Conservation (phyloP, 2,888 invertebrate species). For the Zaprionus obscuricornis region DNA sequence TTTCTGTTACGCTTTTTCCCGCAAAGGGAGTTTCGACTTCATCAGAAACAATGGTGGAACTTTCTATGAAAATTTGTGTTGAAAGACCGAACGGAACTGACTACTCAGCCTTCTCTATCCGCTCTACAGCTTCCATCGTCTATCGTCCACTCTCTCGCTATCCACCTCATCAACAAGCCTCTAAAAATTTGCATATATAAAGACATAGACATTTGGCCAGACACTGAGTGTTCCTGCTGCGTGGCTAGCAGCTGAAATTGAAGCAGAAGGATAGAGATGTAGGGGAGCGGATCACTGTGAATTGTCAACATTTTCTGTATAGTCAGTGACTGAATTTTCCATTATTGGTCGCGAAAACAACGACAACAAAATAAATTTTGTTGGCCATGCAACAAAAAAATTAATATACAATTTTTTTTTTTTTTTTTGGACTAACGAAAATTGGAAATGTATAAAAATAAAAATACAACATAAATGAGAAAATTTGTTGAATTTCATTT, state of each 20-base stretch:
- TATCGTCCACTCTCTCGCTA: too few relatives aligned
- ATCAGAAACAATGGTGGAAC: constrained; percentile 63
- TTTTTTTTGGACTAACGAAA: too few relatives aligned
- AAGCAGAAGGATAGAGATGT: neutral
- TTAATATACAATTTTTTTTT: too few relatives aligned
- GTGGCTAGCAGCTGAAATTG: constrained; percentile 2
- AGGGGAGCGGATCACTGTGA: too few relatives aligned
- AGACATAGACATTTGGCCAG: constrained; percentile 28
- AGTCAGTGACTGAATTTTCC: constrained; percentile 33
- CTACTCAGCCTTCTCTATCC: constrained; percentile 17
- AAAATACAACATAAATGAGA: too few relatives aligned
- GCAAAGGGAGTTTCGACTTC: constrained; percentile 49
- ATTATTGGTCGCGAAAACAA: constrained; percentile 44
- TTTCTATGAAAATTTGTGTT: constrained; percentile 44
- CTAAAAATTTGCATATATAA: constrained; percentile 48
- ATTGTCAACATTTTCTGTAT: too few relatives aligned
- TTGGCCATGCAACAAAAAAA: constrained; percentile 11
- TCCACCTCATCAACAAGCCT: too few relatives aligned
- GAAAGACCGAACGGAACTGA: constrained; percentile 30
- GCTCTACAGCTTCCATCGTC: neutral
- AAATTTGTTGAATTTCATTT: too few relatives aligned
- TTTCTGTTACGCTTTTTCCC: constrained; percentile 18
- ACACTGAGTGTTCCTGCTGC: constrained; percentile 21
- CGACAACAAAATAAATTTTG: constrained; percentile 20
- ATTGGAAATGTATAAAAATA: constrained; percentile 47